Percentiles rank a stretch among this genome's conserved stretches.
phyloP scores from a whole-genome alignment of 2,113 vertebrate genomes.

The Sceloporus undulatus region DNA sequence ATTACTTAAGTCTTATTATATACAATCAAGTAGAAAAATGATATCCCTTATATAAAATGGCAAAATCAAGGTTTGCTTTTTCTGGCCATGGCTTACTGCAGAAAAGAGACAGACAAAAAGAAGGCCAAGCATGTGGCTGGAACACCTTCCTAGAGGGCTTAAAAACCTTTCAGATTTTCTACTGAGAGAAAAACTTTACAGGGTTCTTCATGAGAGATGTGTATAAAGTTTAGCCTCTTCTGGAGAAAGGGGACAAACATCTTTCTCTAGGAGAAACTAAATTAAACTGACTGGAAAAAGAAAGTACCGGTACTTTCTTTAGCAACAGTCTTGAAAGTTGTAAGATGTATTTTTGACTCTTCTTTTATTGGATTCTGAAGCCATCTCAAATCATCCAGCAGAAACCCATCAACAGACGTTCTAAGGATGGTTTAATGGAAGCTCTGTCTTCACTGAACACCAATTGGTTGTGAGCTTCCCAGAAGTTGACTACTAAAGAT shows the following conservation, averaged over 20 bases:
- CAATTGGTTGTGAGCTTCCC: not conserved
- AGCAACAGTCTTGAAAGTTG: no score
- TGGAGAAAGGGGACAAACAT: no score
- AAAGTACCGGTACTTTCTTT: no score
- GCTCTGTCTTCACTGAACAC: not conserved
- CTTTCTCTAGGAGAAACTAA: no score
- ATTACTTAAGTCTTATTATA: no score
- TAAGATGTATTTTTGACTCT: not conserved
- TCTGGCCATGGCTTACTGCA: not conserved
- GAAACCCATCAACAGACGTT: not conserved
- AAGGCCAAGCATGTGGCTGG: not conserved
- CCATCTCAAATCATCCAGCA: not conserved
- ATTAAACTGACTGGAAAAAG: no score
- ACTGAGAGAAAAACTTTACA: not conserved
- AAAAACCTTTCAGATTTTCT: not conserved
- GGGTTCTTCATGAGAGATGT: not conserved
- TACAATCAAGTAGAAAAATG: no score
- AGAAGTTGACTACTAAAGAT: not conserved
- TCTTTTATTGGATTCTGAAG: not conserved
- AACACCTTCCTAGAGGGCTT: not conserved
- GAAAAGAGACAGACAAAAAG: not conserved
- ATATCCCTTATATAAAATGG: no score
- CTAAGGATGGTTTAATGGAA: not conserved
- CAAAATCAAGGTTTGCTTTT: no score
- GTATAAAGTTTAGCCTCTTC: not conserved